These are phyloP conservation scores for Napeogenes inachia DNA, from an alignment of 2,888 invertebrate species.

Conservation along the genomic window DNA sequence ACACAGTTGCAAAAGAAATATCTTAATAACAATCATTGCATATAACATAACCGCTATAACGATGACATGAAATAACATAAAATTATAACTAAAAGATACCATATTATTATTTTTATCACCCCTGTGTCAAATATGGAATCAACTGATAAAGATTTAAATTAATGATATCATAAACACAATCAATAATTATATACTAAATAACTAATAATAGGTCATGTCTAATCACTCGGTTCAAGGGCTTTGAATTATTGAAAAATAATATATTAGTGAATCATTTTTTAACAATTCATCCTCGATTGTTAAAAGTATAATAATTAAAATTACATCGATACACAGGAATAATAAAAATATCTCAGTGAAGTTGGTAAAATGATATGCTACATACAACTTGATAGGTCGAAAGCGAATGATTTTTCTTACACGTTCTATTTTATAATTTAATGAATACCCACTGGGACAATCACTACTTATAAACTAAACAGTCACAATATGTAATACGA, in stretches of 20 bases:
- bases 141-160: constrained; percentile 2
- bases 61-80: constrained; percentile 33
- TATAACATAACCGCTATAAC: constrained; percentile 45
- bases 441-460: constrained; percentile 44
- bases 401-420: constrained; percentile 42
- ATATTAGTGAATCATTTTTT: not conserved
- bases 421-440: constrained; percentile 35
- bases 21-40: constrained; percentile 49
- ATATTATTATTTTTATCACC: constrained; percentile 24
- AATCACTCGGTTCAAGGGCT: too few species aligned
- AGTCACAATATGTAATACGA: constrained; percentile 48
- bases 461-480: constrained; percentile 53
- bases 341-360: constrained; percentile 32
- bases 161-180: constrained; percentile 6
- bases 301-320: not conserved
- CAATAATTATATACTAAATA: constrained; percentile 25
- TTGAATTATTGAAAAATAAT: not conserved
- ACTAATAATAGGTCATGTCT: constrained; percentile 13
- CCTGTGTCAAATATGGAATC: constrained; percentile 19
- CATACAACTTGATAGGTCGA: constrained; percentile 42
- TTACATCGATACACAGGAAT: constrained; percentile 20
- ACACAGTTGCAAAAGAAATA: constrained; percentile 40
- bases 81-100: constrained; percentile 22
- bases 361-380: constrained; percentile 40
- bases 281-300: not conserved